A percentile compares a stretch with the other conserved stretches of the same genome.
Conservation (phyloP, 2,113 vertebrate genomes). For the Hypomesus transpacificus region DNA sequence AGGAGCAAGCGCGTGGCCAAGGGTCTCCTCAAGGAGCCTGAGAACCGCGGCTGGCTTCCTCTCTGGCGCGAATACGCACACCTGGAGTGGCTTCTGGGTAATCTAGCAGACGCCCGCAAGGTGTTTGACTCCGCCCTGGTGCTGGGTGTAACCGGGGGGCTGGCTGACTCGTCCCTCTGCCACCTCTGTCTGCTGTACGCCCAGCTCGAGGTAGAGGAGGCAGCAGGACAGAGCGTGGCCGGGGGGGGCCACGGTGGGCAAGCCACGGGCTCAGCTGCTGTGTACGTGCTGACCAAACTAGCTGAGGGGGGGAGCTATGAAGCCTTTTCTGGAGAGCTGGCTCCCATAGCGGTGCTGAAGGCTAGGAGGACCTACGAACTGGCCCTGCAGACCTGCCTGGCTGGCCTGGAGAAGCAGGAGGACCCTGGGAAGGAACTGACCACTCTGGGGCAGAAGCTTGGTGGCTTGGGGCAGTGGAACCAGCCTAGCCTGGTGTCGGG, state of each 20-base stretch:
- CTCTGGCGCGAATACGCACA: constrained; percentile 90
- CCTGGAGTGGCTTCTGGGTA: constrained; percentile 92
- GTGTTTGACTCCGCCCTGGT: constrained; percentile 83
- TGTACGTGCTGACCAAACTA: constrained; percentile 76
- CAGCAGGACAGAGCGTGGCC: not conserved
- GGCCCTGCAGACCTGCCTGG: constrained; percentile 61
- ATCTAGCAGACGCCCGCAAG: constrained; percentile 84
- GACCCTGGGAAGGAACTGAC: not conserved
- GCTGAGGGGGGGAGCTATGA: constrained; percentile 68
- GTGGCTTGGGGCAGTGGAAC: not conserved
- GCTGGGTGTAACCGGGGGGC: constrained; percentile 63
- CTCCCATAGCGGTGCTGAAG: constrained; percentile 78
- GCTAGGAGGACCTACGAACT: constrained; percentile 84
- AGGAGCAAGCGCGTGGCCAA: constrained; percentile 87
- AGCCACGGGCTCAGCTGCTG: constrained; percentile 50
- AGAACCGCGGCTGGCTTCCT: constrained; percentile 80
- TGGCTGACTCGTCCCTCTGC: constrained; percentile 72
- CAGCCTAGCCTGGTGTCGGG: constrained; percentile 49
- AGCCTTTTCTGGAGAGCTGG: constrained; percentile 63
- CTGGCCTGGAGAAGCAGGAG: constrained; percentile 18
- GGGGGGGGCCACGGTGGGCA: constrained; percentile 4
- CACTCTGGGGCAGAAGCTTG: not conserved
- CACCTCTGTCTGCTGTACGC: constrained; percentile 85
- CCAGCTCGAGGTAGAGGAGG: constrained; percentile 80
- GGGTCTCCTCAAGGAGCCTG: constrained; percentile 85